Percentiles rank a stretch among this genome's conserved stretches.
Conservation (phyloP, 2,113 vertebrate species). For the Connochaetes taurinus region DNA sequence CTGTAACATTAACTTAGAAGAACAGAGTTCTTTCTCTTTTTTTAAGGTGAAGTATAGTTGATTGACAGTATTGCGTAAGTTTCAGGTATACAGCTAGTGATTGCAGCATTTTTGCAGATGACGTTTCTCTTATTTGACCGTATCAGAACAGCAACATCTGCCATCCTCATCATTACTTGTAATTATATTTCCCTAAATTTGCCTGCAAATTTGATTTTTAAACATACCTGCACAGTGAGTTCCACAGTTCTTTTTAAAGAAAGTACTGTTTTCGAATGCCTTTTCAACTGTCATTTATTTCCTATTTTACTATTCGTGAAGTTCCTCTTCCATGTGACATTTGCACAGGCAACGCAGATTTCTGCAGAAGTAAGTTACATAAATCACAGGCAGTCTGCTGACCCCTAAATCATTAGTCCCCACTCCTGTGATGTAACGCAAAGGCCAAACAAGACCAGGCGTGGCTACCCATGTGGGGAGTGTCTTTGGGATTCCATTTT, state of each 20-base stretch:
- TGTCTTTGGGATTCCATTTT: slow-evolving; percentile 45
- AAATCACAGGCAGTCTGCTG: background rate
- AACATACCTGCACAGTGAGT: background rate
- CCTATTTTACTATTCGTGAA: slow-evolving; percentile 43
- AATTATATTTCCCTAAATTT: background rate
- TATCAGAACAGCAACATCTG: background rate
- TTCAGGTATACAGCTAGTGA: background rate
- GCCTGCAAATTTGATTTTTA: background rate
- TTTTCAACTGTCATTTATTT: slow-evolving; percentile 26
- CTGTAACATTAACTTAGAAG: background rate
- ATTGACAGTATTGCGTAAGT: background rate
- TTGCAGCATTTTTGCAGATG: background rate
- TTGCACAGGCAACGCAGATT: slow-evolving; percentile 55
- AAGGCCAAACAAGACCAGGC: slow-evolving; percentile 67
- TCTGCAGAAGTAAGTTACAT: slow-evolving; percentile 54
- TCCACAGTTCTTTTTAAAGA: slow-evolving; percentile 27
- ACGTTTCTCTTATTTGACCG: background rate
- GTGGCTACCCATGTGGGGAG: slow-evolving; percentile 33
- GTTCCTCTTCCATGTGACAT: slow-evolving; percentile 33
- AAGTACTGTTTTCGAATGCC: background rate
- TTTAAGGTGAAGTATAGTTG: background rate
- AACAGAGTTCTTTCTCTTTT: background rate
- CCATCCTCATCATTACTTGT: background rate
- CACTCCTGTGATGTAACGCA: slow-evolving; percentile 59
- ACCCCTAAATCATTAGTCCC: slow-evolving; percentile 41